A percentile compares a stretch with the other conserved stretches of the same genome.
Conservation (phyloP, 2,888 invertebrate genomes). For the Drosophila longiperda region DNA sequence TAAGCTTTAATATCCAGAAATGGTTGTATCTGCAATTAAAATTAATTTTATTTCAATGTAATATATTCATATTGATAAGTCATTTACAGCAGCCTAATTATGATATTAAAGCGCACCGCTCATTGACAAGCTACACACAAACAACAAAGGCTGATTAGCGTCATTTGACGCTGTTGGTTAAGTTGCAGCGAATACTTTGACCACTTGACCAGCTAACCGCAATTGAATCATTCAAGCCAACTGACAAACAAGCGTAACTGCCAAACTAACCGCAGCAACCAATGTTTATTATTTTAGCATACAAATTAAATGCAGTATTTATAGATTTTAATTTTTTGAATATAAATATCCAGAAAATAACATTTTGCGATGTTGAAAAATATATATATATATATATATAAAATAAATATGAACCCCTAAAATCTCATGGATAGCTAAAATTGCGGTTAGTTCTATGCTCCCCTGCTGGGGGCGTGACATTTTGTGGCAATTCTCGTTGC, state of each 20-base stretch:
- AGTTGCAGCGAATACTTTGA: conserved; percentile 36
- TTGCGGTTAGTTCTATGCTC: conserved; percentile 29
- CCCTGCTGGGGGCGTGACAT: conserved; percentile 12
- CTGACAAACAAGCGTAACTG: conserved; percentile 47
- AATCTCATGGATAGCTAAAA: conserved; percentile 46
- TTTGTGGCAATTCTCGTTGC: conserved; percentile 23
- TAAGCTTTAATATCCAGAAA: neutral
- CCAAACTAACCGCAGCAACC: conserved; percentile 61
- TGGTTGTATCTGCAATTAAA: neutral
- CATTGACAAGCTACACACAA: conserved; percentile 27
- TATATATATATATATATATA: neutral
- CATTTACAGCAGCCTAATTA: conserved; percentile 3
- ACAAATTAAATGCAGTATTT: conserved; percentile 75
- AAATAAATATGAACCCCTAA: conserved; percentile 41
- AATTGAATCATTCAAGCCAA: conserved; percentile 69
- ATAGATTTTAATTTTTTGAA: conserved; percentile 67
- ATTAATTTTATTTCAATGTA: too few species aligned
- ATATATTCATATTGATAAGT: neutral
- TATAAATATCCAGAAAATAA: too few species aligned
- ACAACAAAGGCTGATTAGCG: conserved; percentile 36
- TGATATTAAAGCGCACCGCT: conserved; percentile 4
- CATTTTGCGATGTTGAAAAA: conserved; percentile 21
- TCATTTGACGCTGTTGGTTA: conserved; percentile 22
- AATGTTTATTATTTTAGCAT: conserved; percentile 80
- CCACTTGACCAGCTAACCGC: conserved; percentile 55